Percentiles rank a stretch among this genome's conserved stretches.
Conservation (phyloP, 2,113 vertebrate species). For the Oreochromis aureus region DNA sequence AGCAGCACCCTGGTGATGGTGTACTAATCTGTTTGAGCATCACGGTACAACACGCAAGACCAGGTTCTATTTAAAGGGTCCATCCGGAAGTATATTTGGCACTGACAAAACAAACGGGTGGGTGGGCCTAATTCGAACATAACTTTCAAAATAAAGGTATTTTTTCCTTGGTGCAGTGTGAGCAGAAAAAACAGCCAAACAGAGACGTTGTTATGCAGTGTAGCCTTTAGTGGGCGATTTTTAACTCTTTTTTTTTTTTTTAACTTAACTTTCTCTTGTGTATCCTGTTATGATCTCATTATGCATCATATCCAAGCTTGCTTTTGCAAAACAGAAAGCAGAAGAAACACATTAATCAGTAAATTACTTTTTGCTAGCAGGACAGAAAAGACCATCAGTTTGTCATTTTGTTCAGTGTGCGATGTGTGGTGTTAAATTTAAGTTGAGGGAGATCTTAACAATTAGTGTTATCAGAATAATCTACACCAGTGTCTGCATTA, state of each 20-base stretch:
- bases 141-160: background rate
- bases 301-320: background rate
- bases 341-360: background rate
- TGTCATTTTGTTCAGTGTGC: background rate
- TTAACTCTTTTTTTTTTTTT: background rate
- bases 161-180: background rate
- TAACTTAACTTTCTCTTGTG: background rate
- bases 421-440: background rate
- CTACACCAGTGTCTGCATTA: background rate
- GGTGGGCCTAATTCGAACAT: background rate
- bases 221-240: background rate
- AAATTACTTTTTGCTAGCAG: background rate
- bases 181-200: background rate
- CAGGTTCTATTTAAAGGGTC: background rate
- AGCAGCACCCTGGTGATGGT: background rate
- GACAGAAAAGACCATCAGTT: background rate
- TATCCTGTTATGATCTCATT: background rate
- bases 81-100: background rate
- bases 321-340: background rate
- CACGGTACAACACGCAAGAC: constrained; percentile 33
- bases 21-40: background rate
- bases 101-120: background rate
- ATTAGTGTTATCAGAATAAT: background rate
- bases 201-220: background rate
- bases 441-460: background rate